Evolutionary conservation across 2,888 invertebrate species (phyloP).

Genomic region (Sphinx pinastri): DNA sequence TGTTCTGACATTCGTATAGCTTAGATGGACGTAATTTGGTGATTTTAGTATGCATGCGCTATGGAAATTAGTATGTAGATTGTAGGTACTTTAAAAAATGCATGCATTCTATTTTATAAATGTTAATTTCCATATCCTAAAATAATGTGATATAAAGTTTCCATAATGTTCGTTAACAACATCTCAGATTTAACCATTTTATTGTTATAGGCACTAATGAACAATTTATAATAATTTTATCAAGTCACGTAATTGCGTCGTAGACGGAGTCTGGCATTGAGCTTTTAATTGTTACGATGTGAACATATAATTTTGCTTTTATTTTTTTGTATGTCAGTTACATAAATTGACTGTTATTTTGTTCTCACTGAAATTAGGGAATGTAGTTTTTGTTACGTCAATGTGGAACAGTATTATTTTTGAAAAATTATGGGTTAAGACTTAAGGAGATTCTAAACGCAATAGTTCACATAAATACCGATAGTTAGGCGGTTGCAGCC

Average conservation of each 20-base stretch:
- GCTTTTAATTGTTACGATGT: constrained; percentile 43
- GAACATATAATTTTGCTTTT: constrained; percentile 27
- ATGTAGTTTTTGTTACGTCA: background rate
- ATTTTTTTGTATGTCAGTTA: constrained; percentile 18
- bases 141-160: background rate
- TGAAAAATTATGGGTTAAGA: background rate
- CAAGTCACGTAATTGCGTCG: constrained; percentile 45
- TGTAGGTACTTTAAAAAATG: too few relatives aligned
- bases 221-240: constrained; percentile 46
- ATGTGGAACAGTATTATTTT: background rate
- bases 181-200: constrained; percentile 36
- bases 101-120: too few relatives aligned
- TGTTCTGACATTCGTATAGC: too few relatives aligned
- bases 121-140: too few relatives aligned
- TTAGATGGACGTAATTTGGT: too few relatives aligned
- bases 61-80: too few relatives aligned
- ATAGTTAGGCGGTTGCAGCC: background rate
- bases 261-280: constrained; percentile 41
- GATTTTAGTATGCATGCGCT: too few relatives aligned
- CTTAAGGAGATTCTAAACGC: background rate
- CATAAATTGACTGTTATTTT: constrained; percentile 23
- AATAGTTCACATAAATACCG: constrained; percentile 2
- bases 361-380: constrained; percentile 7
- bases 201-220: constrained; percentile 37
- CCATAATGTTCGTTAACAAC: background rate